Conservation (phyloP, 2,888 invertebrate genomes). For the Idaea biselata region DNA sequence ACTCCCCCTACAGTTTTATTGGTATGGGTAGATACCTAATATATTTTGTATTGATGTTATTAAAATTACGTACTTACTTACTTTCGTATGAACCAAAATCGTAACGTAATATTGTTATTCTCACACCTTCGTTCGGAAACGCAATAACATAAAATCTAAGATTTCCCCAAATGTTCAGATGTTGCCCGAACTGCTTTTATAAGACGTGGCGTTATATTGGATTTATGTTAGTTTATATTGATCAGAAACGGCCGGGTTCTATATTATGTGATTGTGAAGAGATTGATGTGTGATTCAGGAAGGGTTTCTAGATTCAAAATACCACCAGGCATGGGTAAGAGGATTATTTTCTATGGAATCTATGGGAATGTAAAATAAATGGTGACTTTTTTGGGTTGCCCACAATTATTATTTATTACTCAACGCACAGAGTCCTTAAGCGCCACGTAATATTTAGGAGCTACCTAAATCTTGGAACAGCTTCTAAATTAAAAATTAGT, state of each 20-base stretch:
- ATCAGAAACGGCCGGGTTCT: not conserved
- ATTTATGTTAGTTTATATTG: not conserved
- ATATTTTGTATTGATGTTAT: not conserved
- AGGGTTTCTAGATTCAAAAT: too few relatives aligned
- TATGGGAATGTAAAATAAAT: too few relatives aligned
- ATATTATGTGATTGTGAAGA: not conserved
- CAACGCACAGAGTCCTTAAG: too few relatives aligned
- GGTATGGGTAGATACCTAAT: not conserved
- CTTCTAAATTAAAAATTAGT: too few relatives aligned
- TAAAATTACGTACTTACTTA: not conserved
- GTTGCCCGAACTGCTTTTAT: not conserved
- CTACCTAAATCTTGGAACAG: too few relatives aligned
- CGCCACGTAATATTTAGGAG: too few relatives aligned
- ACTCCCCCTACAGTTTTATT: not conserved
- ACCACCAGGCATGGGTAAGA: too few relatives aligned
- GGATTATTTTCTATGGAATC: too few relatives aligned
- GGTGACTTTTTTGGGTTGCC: too few relatives aligned
- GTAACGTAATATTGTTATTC: conserved; percentile 6
- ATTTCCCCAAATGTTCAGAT: conserved; percentile 7
- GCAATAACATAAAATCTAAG: conserved; percentile 18
- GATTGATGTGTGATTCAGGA: too few relatives aligned
- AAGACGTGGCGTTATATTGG: not conserved
- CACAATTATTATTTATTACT: too few relatives aligned
- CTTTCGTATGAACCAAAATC: conserved; percentile 3
- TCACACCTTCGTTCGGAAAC: conserved; percentile 8